Percentiles rank a stretch among this genome's conserved stretches.
Evolutionary conservation across 2,888 invertebrate species (phyloP).

Genomic region (Ormyrus labotus): DNA sequence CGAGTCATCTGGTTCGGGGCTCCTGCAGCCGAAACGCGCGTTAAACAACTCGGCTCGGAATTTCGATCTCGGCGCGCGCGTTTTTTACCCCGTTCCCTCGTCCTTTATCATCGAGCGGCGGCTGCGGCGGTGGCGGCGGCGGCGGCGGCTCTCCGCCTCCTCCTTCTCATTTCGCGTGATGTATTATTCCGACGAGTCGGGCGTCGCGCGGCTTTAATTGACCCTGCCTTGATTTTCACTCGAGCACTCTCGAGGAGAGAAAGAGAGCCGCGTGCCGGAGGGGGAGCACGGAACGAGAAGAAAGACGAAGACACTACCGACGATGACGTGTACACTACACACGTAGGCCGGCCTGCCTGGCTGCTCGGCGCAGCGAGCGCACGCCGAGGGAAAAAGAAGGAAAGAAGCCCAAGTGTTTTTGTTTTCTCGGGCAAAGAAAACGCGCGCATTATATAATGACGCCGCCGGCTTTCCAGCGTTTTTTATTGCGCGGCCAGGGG

Average conservation of each 20-base stretch:
- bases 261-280: slow-evolving; percentile 37
- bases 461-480: slow-evolving; percentile 48
- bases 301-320: slow-evolving; percentile 26
- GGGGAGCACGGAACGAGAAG: slow-evolving; percentile 24
- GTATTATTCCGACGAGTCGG: slow-evolving; percentile 55
- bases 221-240: slow-evolving; percentile 71
- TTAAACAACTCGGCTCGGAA: slow-evolving; percentile 30
- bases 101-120: slow-evolving; percentile 43
- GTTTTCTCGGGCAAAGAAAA: slow-evolving; percentile 49
- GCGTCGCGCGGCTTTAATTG: slow-evolving; percentile 68
- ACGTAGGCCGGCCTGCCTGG: too few relatives aligned
- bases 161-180: slow-evolving; percentile 56
- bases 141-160: slow-evolving; percentile 3
- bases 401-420: slow-evolving; percentile 16
- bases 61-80: slow-evolving; percentile 15
- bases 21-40: slow-evolving; percentile 6
- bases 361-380: background rate
- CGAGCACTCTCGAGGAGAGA: slow-evolving; percentile 64
- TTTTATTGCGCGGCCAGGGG: background rate
- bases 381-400: slow-evolving; percentile 8
- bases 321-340: slow-evolving; percentile 26
- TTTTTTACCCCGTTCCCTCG: slow-evolving; percentile 10
- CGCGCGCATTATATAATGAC: slow-evolving; percentile 61
- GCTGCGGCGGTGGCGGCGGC: slow-evolving; percentile 1
- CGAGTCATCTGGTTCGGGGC: too few relatives aligned